Conservation (phyloP, 37 sponge, comb jelly and placozoan genomes). For the Tethya wilhelma region DNA sequence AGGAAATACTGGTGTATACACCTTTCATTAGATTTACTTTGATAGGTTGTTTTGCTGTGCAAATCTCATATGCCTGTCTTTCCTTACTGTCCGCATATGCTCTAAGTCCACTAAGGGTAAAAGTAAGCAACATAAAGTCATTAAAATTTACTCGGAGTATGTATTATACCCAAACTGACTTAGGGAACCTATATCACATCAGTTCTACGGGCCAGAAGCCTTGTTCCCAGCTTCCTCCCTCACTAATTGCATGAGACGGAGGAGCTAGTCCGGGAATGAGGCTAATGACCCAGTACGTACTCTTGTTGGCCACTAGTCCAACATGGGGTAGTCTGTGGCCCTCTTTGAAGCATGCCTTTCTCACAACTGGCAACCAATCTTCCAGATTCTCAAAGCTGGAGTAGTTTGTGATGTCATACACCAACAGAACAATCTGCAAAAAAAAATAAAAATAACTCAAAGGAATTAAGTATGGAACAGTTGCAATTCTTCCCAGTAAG, state of each 20-base stretch:
- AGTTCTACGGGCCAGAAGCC: no score
- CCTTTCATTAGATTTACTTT: slow-evolving; percentile 38
- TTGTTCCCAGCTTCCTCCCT: background rate
- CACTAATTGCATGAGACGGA: background rate
- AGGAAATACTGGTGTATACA: background rate
- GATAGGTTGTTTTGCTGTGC: slow-evolving; percentile 74
- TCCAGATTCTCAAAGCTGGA: slow-evolving; percentile 95
- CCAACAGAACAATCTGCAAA: slow-evolving; percentile 77
- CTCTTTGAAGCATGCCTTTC: slow-evolving; percentile 43
- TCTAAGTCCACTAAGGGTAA: slow-evolving; percentile 90
- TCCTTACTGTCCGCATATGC: slow-evolving; percentile 84
- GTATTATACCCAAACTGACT: no score
- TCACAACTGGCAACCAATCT: slow-evolving; percentile 85
- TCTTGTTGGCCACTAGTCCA: slow-evolving; percentile 93
- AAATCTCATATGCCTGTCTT: slow-evolving; percentile 86
- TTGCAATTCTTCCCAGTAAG: no score
- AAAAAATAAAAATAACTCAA: slow-evolving; percentile 3
- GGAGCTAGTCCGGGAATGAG: background rate
- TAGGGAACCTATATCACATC: no score
- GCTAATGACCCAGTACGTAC: slow-evolving; percentile 52
- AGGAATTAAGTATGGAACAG: background rate
- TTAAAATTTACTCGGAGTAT: background rate
- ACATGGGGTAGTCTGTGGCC: slow-evolving; percentile 56
- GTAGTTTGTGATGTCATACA: slow-evolving; percentile 96
- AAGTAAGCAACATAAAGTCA: background rate